These are phyloP conservation scores for Paracyclopina nana DNA, from an alignment of 1,140 invertebrate species.

Conservation along the genomic window DNA sequence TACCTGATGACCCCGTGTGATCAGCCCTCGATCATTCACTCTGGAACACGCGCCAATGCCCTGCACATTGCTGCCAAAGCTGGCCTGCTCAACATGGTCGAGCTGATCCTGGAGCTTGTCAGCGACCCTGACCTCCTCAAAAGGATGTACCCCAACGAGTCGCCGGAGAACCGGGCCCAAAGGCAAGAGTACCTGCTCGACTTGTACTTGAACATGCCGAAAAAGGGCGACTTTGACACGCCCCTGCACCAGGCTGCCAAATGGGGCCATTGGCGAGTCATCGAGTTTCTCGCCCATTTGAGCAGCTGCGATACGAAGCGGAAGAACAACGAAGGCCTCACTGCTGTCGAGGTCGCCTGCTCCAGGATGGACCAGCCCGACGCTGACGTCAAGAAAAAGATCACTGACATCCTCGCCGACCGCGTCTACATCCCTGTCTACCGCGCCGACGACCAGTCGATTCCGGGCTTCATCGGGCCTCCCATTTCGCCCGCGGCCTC, in stretches of 20 bases:
- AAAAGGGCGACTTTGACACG: background rate
- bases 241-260: conserved; percentile 9
- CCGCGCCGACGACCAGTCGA: background rate
- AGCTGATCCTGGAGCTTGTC: background rate
- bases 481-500: background rate
- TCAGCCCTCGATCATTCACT: background rate
- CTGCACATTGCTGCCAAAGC: background rate
- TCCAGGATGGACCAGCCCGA: background rate
- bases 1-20: background rate
- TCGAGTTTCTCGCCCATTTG: background rate
- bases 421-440: background rate
- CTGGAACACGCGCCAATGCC: background rate
- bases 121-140: background rate
- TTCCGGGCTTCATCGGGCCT: background rate
- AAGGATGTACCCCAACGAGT: conserved; percentile 11
- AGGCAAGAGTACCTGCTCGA: background rate
- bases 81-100: background rate
- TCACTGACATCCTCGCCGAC: background rate
- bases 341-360: background rate
- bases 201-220: conserved; percentile 12
- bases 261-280: background rate
- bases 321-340: background rate
- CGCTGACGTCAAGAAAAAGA: background rate
- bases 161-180: background rate
- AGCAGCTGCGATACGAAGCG: background rate